Base-by-base conservation (phyloP, 2,888 invertebrate genomes). In the Globia sparganii region DNA sequence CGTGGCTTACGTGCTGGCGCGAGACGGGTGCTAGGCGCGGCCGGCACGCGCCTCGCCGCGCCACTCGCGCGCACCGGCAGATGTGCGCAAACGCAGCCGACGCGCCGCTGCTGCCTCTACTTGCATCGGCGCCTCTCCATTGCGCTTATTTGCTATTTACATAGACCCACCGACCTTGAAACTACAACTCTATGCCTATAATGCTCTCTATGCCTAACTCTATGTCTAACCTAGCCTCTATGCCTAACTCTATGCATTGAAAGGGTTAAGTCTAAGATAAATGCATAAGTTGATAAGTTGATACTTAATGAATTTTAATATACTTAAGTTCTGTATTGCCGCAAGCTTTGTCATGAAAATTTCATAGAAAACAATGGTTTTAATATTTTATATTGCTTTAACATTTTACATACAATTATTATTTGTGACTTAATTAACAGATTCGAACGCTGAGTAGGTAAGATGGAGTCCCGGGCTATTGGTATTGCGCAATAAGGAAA, bases 1-100 rank as follows among this genome's bases (percentile, higher is more conserved):
- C 86, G 84, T 89, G 81, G 83, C 89, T 91, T 88, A 88, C 86
- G 86, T 88, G 89, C 84, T 72, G 84, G 78, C 84, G 78, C 84
- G 80, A 81, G 86, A 88, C 87, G 89, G 87, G 85, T 89, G 88
- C 83, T 85, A 85, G 86, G 87, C 78, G 80, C 85, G 87, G 83
- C 81, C 81, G 87, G 87, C 88, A 88, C 87, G 87, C 88, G 88
- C 81, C 81, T 78, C 66, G 70, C 62, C 74, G 85, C 84, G 78
- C 85, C 91, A 91, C 91, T 91, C 91, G 92, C 93, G 91, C 88
- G 90, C 90, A 89, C 89, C 88, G 93, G 94, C 95, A 95, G 96
- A 95, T 95, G 96, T 93, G 92, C 91, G 93, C 92, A 85, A 77
- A 84, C 91, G 92, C 93, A 91, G 90, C 89, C 90, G 91, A 67